A percentile compares a stretch with the other conserved stretches of the same genome.
These are phyloP conservation scores for Drosophila longiperda DNA, from an alignment of 2,888 invertebrate species.

Conservation along the genomic window DNA sequence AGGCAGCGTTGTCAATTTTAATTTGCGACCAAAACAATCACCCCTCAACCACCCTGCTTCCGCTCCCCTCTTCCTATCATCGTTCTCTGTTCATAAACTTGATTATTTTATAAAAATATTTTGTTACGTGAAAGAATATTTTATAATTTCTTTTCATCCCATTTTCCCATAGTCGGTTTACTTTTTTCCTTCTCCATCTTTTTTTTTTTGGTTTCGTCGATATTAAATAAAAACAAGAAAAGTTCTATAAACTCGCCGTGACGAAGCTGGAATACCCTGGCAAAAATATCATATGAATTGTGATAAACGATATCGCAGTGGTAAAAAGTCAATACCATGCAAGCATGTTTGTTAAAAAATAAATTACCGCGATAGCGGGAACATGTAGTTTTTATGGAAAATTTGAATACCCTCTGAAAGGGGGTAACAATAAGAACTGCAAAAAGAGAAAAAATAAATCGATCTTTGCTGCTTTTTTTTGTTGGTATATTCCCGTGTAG, in stretches of 20 bases:
- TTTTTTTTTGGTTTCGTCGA: slow-evolving; percentile 60
- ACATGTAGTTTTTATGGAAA: not conserved
- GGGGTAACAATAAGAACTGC: slow-evolving; percentile 24
- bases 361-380: not conserved
- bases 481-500: slow-evolving; percentile 40
- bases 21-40: slow-evolving; percentile 40
- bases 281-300: not conserved
- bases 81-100: slow-evolving; percentile 43
- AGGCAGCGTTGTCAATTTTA: slow-evolving; percentile 52
- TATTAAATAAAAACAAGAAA: slow-evolving; percentile 74
- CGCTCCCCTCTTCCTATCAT: not conserved
- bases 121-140: slow-evolving; percentile 76
- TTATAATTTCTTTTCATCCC: slow-evolving; percentile 35
- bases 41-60: not conserved
- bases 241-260: too few relatives aligned
- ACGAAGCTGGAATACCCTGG: slow-evolving; percentile 15
- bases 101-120: slow-evolving; percentile 79
- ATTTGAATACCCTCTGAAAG: not conserved
- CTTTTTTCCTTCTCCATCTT: slow-evolving; percentile 4
- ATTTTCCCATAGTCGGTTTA: slow-evolving; percentile 1
- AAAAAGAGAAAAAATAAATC: slow-evolving; percentile 35
- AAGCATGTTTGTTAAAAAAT: not conserved
- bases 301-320: not conserved
- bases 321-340: not conserved
- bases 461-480: slow-evolving; percentile 28